These are phyloP conservation scores for Brachionichthys hirsutus DNA, from an alignment of 2,113 vertebrate genomes.

Conservation along the genomic window DNA sequence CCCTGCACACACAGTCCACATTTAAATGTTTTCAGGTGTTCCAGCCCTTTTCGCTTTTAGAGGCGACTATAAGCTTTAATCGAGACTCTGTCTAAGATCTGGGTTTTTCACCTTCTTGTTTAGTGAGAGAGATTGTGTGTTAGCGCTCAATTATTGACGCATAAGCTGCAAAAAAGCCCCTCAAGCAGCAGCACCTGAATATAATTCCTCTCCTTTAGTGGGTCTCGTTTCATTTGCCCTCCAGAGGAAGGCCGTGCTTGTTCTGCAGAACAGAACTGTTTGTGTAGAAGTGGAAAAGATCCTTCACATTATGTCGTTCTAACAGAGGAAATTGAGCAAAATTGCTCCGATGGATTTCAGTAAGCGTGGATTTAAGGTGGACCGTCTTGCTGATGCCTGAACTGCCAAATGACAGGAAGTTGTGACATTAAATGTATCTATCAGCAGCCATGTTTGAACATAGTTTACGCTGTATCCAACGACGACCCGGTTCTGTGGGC, in stretches of 20 bases:
- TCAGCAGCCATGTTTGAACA: conserved; percentile 20
- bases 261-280: conserved; percentile 15
- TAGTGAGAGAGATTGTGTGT: no score
- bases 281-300: conserved; percentile 3
- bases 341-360: not conserved
- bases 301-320: no score
- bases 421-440: conserved; percentile 2
- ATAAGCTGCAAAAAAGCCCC: conserved; percentile 1
- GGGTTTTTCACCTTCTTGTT: no score
- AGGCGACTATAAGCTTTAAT: no score
- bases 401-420: not conserved
- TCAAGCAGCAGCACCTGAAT: conserved; percentile 5
- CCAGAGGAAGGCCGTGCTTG: not conserved
- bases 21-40: no score
- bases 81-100: no score
- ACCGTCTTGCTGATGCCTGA: not conserved
- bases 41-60: no score
- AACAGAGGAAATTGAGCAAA: not conserved
- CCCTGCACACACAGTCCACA: no score
- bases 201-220: conserved; percentile 24
- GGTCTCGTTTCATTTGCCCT: conserved; percentile 1
- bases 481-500: conserved; percentile 53
- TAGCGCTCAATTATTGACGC: not conserved
- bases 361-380: not conserved
- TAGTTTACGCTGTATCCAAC: no score